Conservation (phyloP, 2,797 vertebrate species). For the Lepus townsendii region DNA sequence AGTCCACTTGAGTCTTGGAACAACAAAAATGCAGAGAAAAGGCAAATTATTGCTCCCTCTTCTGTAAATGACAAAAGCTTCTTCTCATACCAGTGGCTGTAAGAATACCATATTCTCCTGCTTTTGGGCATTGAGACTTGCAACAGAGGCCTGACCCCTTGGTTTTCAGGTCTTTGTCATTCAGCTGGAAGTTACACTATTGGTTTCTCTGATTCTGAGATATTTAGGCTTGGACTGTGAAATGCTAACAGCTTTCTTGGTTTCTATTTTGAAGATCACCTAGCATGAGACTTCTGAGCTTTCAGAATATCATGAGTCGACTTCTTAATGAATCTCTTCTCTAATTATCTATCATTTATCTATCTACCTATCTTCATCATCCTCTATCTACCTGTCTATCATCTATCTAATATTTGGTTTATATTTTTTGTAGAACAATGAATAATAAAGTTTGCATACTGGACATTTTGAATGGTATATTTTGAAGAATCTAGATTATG, state of each 20-base stretch:
- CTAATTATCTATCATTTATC: neutral
- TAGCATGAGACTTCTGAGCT: neutral
- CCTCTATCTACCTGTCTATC: neutral
- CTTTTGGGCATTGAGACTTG: neutral
- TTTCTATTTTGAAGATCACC: neutral
- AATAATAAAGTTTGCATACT: neutral
- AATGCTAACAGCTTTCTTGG: neutral
- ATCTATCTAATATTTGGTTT: neutral
- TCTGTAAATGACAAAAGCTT: neutral
- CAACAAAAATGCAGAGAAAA: neutral
- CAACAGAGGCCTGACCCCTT: too few relatives aligned
- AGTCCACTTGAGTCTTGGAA: neutral
- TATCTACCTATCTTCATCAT: too few relatives aligned
- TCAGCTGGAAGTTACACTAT: neutral
- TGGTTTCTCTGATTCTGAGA: neutral
- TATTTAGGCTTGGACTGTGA: neutral
- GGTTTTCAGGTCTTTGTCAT: neutral
- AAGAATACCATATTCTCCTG: neutral
- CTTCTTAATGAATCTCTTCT: neutral
- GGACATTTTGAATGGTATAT: neutral
- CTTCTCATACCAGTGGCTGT: neutral
- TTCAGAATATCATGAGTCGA: neutral
- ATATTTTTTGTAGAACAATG: neutral
- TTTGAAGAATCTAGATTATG: neutral
- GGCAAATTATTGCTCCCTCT: neutral